Percentiles rank a stretch among this genome's conserved stretches.
These are phyloP conservation scores for Lerista edwardsae DNA, from an alignment of 2,797 vertebrate species.

Conservation along the genomic window DNA sequence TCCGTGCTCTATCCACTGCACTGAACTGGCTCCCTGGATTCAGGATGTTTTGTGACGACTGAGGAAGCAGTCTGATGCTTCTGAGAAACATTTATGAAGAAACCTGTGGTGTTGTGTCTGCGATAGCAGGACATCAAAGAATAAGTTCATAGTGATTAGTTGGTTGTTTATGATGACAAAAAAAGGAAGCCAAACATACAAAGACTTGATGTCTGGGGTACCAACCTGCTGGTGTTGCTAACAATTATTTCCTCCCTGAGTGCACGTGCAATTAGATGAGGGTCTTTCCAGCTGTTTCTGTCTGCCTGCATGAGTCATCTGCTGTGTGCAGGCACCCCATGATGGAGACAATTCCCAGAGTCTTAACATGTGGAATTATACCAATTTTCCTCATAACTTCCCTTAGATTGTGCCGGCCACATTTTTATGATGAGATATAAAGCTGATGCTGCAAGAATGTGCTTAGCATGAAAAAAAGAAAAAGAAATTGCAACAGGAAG, in stretches of 20 bases:
- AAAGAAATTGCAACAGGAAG: slow-evolving; percentile 3
- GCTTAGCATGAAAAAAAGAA: neutral
- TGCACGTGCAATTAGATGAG: slow-evolving; percentile 49
- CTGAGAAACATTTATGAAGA: neutral
- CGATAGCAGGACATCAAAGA: slow-evolving; percentile 29
- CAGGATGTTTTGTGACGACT: slow-evolving; percentile 51
- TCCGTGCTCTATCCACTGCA: neutral
- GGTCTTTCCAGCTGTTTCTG: slow-evolving; percentile 57
- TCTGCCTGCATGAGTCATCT: slow-evolving; percentile 48
- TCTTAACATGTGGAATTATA: slow-evolving; percentile 43
- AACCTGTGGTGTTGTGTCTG: neutral
- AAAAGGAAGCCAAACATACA: slow-evolving; percentile 38
- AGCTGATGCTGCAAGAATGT: neutral
- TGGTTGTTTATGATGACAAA: slow-evolving; percentile 50
- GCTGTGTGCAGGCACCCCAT: slow-evolving; percentile 23
- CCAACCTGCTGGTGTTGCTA: slow-evolving; percentile 50
- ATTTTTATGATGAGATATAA: slow-evolving; percentile 37
- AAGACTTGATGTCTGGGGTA: slow-evolving; percentile 7
- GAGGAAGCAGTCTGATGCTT: neutral
- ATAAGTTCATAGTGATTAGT: slow-evolving; percentile 33
- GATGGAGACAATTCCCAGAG: slow-evolving; percentile 44
- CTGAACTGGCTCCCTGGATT: neutral
- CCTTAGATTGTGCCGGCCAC: slow-evolving; percentile 23
- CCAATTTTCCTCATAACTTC: slow-evolving; percentile 46
- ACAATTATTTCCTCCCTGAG: slow-evolving; percentile 19